A percentile compares a stretch with the other conserved stretches of the same genome.
Conservation (phyloP, 2,888 invertebrate species). For the Asteroscopus sphinx region DNA sequence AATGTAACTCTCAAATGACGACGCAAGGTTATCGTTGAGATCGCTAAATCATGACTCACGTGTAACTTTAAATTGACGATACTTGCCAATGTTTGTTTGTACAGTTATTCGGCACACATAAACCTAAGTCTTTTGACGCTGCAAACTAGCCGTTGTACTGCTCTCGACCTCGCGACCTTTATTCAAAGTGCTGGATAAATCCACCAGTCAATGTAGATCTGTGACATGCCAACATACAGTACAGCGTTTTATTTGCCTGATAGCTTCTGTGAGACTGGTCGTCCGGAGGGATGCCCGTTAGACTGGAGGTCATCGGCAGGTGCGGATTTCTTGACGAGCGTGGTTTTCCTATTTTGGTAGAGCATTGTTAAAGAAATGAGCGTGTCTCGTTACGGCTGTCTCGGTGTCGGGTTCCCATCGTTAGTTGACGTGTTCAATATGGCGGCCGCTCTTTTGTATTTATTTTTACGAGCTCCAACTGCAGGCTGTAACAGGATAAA, state of each 20-base stretch:
- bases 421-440: slow-evolving; percentile 55
- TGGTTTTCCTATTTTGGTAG: slow-evolving; percentile 83
- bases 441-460: slow-evolving; percentile 29
- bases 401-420: slow-evolving; percentile 63
- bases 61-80: slow-evolving; percentile 80
- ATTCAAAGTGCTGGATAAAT: slow-evolving; percentile 78
- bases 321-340: slow-evolving; percentile 86
- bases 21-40: slow-evolving; percentile 51
- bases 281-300: slow-evolving; percentile 81
- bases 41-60: slow-evolving; percentile 66
- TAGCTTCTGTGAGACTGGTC: slow-evolving; percentile 42
- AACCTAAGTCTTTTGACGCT: slow-evolving; percentile 75
- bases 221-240: slow-evolving; percentile 28
- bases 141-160: slow-evolving; percentile 79
- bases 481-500: slow-evolving; percentile 33
- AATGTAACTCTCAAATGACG: slow-evolving; percentile 34
- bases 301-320: slow-evolving; percentile 85
- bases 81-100: slow-evolving; percentile 81
- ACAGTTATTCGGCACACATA: slow-evolving; percentile 86
- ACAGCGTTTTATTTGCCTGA: slow-evolving; percentile 45
- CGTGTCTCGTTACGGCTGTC: slow-evolving; percentile 72
- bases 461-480: slow-evolving; percentile 23
- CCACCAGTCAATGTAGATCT: slow-evolving; percentile 69
- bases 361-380: slow-evolving; percentile 80
- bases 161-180: slow-evolving; percentile 86